A percentile compares a stretch with the other conserved stretches of the same genome.
These are phyloP conservation scores for Tetramorium alpestre DNA, from an alignment of 1,140 invertebrate species.

Conservation along the genomic window DNA sequence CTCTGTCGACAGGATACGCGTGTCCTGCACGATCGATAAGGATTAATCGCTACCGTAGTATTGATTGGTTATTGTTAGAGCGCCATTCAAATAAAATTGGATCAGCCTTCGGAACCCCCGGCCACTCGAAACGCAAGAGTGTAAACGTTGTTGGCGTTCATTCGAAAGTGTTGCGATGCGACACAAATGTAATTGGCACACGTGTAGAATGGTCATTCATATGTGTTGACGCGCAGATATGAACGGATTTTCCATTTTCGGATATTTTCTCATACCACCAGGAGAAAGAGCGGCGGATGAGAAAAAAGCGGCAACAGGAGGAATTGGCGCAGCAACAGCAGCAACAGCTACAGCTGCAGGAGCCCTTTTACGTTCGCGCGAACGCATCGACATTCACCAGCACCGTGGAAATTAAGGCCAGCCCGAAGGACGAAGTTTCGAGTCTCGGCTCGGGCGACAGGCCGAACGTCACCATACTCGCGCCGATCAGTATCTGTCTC, in stretches of 20 bases:
- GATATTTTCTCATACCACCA: slow-evolving; percentile 56
- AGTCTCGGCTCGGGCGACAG: slow-evolving; percentile 85
- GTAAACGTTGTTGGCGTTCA: slow-evolving; percentile 42
- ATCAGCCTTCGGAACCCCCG: slow-evolving; percentile 43
- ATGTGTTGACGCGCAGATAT: background rate
- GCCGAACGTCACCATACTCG: slow-evolving; percentile 91
- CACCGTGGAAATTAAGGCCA: slow-evolving; percentile 90
- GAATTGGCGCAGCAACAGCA: slow-evolving; percentile 89
- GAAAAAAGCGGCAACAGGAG: slow-evolving; percentile 91
- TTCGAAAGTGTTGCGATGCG: slow-evolving; percentile 38
- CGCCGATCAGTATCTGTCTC: slow-evolving; percentile 91
- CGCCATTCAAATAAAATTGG: slow-evolving; percentile 56
- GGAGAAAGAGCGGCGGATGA: slow-evolving; percentile 92
- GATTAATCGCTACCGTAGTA: slow-evolving; percentile 38
- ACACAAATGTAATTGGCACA: slow-evolving; percentile 25
- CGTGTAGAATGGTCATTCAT: background rate
- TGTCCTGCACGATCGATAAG: slow-evolving; percentile 35
- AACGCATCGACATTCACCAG: slow-evolving; percentile 91
- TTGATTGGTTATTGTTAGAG: slow-evolving; percentile 60
- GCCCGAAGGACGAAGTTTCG: slow-evolving; percentile 85
- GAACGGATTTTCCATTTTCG: slow-evolving; percentile 20
- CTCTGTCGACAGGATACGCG: slow-evolving; percentile 6
- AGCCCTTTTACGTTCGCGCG: slow-evolving; percentile 92
- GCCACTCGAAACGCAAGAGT: slow-evolving; percentile 43
- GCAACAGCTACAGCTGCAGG: slow-evolving; percentile 90